Evolutionary conservation across 1,140 invertebrate species (phyloP).

Genomic region (Drosophila gunungcola): DNA sequence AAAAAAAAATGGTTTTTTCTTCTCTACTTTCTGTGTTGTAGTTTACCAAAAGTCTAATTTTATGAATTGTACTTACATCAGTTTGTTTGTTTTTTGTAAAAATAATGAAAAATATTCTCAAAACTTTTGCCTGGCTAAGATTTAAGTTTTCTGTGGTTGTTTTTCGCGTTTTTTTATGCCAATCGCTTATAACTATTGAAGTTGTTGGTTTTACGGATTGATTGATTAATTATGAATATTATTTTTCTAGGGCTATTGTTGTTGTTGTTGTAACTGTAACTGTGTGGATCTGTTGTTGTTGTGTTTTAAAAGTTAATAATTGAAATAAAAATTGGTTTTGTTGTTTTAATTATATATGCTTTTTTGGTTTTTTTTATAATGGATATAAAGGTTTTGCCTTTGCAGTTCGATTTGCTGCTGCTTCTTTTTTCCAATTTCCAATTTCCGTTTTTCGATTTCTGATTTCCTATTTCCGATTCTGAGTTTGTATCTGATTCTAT

Average conservation of each 20-base stretch:
- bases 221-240: constrained; percentile 74
- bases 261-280: constrained; percentile 55
- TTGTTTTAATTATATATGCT: constrained; percentile 31
- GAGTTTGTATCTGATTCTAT: constrained; percentile 43
- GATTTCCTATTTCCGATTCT: constrained; percentile 17
- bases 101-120: constrained; percentile 57
- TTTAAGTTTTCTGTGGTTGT: constrained; percentile 21
- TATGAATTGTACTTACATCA: constrained; percentile 76
- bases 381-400: constrained; percentile 39
- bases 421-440: constrained; percentile 67
- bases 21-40: constrained; percentile 34
- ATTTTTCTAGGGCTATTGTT: constrained; percentile 76
- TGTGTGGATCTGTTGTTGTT: constrained; percentile 49
- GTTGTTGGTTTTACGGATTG: constrained; percentile 40
- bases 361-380: constrained; percentile 4
- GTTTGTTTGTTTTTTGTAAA: constrained; percentile 66
- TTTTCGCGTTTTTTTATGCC: constrained; percentile 50
- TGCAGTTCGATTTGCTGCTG: constrained; percentile 62
- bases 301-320: constrained; percentile 66
- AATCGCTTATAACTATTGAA: constrained; percentile 76
- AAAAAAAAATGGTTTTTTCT: constrained; percentile 51
- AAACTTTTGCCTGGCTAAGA: constrained; percentile 52
- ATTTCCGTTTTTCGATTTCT: constrained; percentile 8
- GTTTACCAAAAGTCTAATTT: constrained; percentile 42
- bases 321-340: constrained; percentile 78